Evolutionary conservation across 2,797 vertebrate genomes (phyloP), one percentile per base, ranked within the genome.

Genomic region (Orestias chungarensis): DNA sequence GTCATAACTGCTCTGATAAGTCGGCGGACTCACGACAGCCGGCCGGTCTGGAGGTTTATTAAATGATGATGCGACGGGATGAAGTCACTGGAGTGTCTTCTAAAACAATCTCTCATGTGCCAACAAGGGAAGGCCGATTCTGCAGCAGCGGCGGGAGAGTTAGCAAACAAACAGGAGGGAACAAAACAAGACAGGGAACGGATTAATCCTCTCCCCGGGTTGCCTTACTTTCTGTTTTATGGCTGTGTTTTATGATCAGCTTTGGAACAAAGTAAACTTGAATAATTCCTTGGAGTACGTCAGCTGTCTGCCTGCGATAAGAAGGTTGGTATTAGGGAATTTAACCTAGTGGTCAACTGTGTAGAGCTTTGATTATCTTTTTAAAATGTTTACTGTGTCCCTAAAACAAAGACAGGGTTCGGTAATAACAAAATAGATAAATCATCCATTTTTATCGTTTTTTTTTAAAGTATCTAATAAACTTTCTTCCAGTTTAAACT

Each of bases 1-100:
- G 81, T 82, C 68, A 10, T 81, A 77, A 83, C 74, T 68, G 27
- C 73, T 62, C 43, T 68, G 81, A 85, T 84, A 80, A 81, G 64
- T 81, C 31, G 44, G 40, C 0, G 76, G 86, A 85, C 76, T 86
- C 50, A 61, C 49, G 64, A 62, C 49, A 11, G 68, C 62, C 27
- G 64, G 65, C 43, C 4, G 61, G 35, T 74, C 38, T 17, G 12
- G 12, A 5, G 0, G 50, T 70, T 70, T 29, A 66, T 76, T 61
- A 46, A 23, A 57, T 35, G n/a, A 31, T 23, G 7, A 49, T 52
- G 1, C 44, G 43, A 67, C 20, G 0, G 1, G 74, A 2, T 31
- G 50, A 69, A 55, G 42, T 27, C 3, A 0, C 6, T 7, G 59
- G 29, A 57, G 35, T 66, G 66, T 65, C 20, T 47, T 10, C 33